A percentile compares a stretch with the other conserved stretches of the same genome.
phyloP scores from a whole-genome alignment of 2,113 vertebrate species.

The Chionomys nivalis region DNA sequence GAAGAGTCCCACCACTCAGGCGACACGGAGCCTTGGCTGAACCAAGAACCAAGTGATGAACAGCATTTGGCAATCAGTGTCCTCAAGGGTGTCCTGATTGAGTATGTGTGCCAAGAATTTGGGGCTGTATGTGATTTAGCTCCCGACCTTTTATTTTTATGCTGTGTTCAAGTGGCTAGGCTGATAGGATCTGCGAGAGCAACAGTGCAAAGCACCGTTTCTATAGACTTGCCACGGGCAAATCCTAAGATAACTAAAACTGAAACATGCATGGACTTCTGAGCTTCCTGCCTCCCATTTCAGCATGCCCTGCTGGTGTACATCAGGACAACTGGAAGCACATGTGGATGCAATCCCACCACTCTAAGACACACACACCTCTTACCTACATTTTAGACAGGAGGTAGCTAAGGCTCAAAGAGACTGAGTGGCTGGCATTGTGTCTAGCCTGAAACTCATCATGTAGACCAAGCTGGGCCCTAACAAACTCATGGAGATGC shows the following conservation, averaged over 20 bases:
- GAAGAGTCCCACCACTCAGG: background rate
- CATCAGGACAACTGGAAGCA: background rate
- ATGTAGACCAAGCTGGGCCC: no score
- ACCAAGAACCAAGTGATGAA: constrained; percentile 7
- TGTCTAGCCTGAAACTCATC: constrained; percentile 17
- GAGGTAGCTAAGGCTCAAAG: background rate
- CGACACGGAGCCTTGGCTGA: background rate
- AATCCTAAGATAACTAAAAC: background rate
- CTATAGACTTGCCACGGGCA: background rate
- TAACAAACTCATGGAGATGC: background rate
- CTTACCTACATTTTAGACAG: background rate
- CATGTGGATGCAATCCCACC: background rate
- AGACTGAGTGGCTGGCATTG: background rate
- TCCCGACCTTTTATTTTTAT: background rate
- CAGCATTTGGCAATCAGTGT: constrained; percentile 43
- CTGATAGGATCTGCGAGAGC: constrained; percentile 4
- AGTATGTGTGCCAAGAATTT: background rate
- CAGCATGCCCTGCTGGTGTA: background rate
- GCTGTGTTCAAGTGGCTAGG: background rate
- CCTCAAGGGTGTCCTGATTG: background rate
- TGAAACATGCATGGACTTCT: background rate
- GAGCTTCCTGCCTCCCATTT: no score
- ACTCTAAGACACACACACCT: background rate
- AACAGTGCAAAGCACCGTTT: constrained; percentile 2
- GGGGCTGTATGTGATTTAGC: background rate